Conservation (phyloP, 2,797 vertebrate genomes). For the Macropus fuliginosus region DNA sequence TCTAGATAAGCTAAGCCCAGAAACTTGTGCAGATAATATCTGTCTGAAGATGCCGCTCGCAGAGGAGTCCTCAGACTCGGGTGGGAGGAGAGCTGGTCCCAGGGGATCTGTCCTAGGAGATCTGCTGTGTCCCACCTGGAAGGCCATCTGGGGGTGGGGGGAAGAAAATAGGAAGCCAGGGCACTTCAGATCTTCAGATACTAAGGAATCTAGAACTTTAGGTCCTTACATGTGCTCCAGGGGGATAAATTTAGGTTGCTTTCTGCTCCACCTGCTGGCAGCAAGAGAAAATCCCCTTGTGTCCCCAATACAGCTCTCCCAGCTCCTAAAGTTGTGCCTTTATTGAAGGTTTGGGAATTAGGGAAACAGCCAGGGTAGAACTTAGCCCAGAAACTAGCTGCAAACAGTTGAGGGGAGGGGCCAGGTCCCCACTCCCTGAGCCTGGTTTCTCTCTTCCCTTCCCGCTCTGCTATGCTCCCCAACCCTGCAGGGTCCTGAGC, state of each 20-base stretch:
- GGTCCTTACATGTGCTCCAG: background rate
- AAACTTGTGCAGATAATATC: background rate
- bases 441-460: slow-evolving; percentile 27
- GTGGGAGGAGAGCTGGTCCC: background rate
- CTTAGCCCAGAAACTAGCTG: background rate
- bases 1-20: background rate
- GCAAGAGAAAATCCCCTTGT: background rate
- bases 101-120: slow-evolving; percentile 80
- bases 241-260: background rate
- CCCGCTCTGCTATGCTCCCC: slow-evolving; percentile 55
- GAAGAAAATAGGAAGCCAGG: slow-evolving; percentile 94
- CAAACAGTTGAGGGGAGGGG: slow-evolving; percentile 39
- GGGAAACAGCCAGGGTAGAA: background rate
- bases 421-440: slow-evolving; percentile 53
- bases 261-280: background rate
- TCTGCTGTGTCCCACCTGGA: slow-evolving; percentile 95
- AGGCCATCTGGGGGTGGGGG: slow-evolving; percentile 90
- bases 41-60: background rate
- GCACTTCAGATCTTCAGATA: background rate
- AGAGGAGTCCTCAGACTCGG: background rate
- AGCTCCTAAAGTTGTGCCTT: background rate
- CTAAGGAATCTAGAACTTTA: background rate
- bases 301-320: background rate
- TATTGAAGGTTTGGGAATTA: background rate
- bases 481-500: slow-evolving; percentile 91